Evolutionary conservation across 2,888 invertebrate species (phyloP), one percentile per base, ranked within the genome.

Genomic region (Heteropelma amictum): DNA sequence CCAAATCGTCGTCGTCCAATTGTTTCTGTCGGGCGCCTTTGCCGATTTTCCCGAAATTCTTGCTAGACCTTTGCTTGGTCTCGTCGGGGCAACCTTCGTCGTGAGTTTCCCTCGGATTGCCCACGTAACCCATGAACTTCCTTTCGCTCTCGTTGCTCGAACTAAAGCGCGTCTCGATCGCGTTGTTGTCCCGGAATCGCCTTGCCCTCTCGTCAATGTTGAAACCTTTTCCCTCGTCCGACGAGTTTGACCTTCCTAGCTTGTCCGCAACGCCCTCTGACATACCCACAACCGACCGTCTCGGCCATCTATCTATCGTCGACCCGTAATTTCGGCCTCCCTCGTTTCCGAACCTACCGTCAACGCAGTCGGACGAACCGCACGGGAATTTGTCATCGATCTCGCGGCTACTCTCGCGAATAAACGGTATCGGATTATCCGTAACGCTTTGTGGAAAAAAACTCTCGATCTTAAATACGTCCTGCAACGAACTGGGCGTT

Each of bases 21-120:
- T 87, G 87, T 78, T 86, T 88, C 76, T 88, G 88, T 54, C 86
- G 81, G 0, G 84, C 86, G 53, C 84, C 82, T 69, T 87, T 87
- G 49, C 81, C 80, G 51, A 82, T 82, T 69, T 84, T 85, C 23
- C 80, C 64, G 8, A 72, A 40, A 26, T 83, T 78, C 6, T 83
- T 76, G n/a, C n/a, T n/a, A n/a, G n/a, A n/a, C n/a, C n/a, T n/a
- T n/a, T n/a, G n/a, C n/a, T n/a, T n/a, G n/a, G n/a, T n/a, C n/a
- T n/a, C 82, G 3, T 83, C 81, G 21, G 69, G 75, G 35, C 67
- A 74, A 70, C 74, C 40, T 6, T 87, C 86, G 72, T 85, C 86
- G 54, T 86, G 76, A 30, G 83, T 81, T 49, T 87, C 88, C 73
- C 72, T 85, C 26, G 86, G 84, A 3, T 84, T 81, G 1, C 49